Evolutionary conservation across 1,140 invertebrate genomes (phyloP), one percentile per base, ranked within the genome.

Genomic region (Cepaea nemoralis): DNA sequence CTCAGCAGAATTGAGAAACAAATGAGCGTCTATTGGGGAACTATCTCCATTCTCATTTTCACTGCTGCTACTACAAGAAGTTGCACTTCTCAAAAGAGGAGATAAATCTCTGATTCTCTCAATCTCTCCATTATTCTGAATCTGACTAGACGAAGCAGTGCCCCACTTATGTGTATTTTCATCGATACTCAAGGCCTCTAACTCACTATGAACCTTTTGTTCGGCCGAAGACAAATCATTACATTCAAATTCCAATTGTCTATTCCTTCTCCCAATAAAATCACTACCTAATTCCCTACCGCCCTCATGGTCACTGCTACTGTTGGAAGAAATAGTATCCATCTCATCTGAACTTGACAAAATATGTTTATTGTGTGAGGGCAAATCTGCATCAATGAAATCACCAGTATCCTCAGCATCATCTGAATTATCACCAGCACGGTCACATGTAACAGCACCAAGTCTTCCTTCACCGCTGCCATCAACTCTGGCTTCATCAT

Each of bases 341-440:
- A 86, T 85, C 42, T 86, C 88, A 82, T 87, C 85, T 33, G 87
- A 89, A 78, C 85, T 86, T 55, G 88, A 89, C 67, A 87, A 82
- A 24, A 86, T 84, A 33, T 86, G 84, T 31, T 85, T 84, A 50
- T 84, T 83, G 77, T 85, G 83, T 70, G 86, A 80, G 22, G 88
- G 88, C 63, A 90, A 83, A 80, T 90, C 89, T 69, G 89, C 85
- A 80, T 90, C 89, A 80, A 90, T 90, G 82, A 88, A 90, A 80
- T 90, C 89, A n/a, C 89, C 89, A 59, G 86, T 84, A 67, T 89
- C 89, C 55, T 90, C 89, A 79, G 83, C 82, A 82, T 74, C 84
- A 40, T 88, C 87, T 27, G 73, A 67, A 24, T 42, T 69, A 24
- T 66, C 48, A 27, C 59, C 59, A 63, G 33, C n/a, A 31, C 22